Percentiles rank a stretch among this genome's conserved stretches.
phyloP scores from a whole-genome alignment of 2,113 vertebrate species.

The Oncorhynchus clarkii region DNA sequence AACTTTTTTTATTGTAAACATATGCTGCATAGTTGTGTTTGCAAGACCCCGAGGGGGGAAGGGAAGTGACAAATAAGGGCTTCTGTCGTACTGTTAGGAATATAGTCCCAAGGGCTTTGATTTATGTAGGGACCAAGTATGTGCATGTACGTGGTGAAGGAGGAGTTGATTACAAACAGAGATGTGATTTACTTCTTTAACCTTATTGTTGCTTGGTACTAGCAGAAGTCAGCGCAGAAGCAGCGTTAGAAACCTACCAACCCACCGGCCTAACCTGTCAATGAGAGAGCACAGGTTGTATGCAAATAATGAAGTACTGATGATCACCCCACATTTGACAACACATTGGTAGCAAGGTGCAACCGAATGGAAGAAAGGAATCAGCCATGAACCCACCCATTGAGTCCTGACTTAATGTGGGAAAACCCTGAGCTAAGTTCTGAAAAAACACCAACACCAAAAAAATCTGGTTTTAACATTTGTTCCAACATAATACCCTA shows the following conservation, averaged over 20 bases:
- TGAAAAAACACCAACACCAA: too few species aligned
- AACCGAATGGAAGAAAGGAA: background rate
- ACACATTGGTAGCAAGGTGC: background rate
- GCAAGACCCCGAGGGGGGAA: background rate
- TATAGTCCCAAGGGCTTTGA: background rate
- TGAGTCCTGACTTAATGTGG: too few species aligned
- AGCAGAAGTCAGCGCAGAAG: background rate
- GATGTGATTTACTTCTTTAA: background rate
- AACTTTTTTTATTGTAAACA: background rate
- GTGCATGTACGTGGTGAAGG: background rate
- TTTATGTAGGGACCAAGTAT: background rate
- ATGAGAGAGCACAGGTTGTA: background rate
- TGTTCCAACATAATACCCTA: background rate
- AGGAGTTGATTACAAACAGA: background rate
- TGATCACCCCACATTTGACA: background rate
- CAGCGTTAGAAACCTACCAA: background rate
- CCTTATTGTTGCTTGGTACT: background rate
- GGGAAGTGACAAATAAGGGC: background rate
- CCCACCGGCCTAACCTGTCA: background rate
- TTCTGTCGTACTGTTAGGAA: background rate
- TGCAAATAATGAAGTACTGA: background rate
- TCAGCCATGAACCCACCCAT: too few species aligned
- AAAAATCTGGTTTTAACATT: background rate
- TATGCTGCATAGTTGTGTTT: slow-evolving; percentile 6
- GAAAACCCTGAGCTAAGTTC: too few species aligned